Evolutionary conservation across 2,797 vertebrate genomes (phyloP).

Genomic region (Macropodus opercularis): DNA sequence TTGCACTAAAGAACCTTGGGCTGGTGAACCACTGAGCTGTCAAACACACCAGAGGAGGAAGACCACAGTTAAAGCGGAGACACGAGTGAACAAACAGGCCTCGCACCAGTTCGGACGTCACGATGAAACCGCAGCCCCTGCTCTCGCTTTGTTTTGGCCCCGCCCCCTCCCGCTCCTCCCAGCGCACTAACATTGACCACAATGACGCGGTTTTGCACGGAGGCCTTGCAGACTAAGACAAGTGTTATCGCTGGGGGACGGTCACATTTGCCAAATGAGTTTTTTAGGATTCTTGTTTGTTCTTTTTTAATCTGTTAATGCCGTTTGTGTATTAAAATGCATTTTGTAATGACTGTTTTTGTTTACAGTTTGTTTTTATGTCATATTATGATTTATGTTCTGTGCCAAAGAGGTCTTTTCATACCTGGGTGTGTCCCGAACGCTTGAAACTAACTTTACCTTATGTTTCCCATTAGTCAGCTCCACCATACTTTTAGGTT

Average conservation of each 20-base stretch:
- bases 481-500: conserved; percentile 34
- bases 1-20: conserved; percentile 84
- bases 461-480: conserved; percentile 45
- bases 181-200: conserved; percentile 29
- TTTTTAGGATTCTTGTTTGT: conserved; percentile 42
- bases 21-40: conserved; percentile 54
- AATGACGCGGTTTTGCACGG: conserved; percentile 69
- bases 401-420: conserved; percentile 82
- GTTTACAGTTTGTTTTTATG: conserved; percentile 68
- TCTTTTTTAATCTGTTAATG: conserved; percentile 62
- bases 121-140: conserved; percentile 16
- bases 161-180: background rate
- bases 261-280: conserved; percentile 68
- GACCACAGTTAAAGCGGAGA: conserved; percentile 44
- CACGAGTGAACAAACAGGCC: conserved; percentile 41
- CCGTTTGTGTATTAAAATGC: conserved; percentile 43
- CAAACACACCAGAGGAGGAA: conserved; percentile 32
- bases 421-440: conserved; percentile 56
- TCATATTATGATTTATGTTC: conserved; percentile 71
- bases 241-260: conserved; percentile 39
- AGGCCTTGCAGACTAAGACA: conserved; percentile 73
- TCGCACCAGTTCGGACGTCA: conserved; percentile 31
- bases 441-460: conserved; percentile 38
- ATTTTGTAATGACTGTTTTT: conserved; percentile 61
- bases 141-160: conserved; percentile 14